Percentiles rank a stretch among this genome's conserved stretches.
Evolutionary conservation across 2,113 vertebrate genomes (phyloP).

Genomic region (Macroglossus sobrinus): DNA sequence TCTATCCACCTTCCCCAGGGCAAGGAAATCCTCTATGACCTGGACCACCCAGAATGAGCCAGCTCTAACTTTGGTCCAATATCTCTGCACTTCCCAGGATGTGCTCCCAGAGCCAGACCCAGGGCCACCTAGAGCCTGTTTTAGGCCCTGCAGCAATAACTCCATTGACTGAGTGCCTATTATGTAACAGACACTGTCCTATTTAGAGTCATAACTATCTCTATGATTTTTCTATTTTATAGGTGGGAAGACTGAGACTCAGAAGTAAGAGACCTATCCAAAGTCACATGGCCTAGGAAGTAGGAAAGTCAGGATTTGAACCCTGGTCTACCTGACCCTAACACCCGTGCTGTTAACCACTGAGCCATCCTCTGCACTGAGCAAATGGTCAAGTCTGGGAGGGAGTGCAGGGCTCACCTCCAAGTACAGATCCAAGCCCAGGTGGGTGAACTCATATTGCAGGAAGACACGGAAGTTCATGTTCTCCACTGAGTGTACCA

Average conservation of each 20-base stretch:
- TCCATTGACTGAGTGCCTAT: accelerated
- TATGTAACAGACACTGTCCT: neutral
- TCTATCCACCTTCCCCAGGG: neutral
- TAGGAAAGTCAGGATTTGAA: slow-evolving; percentile 26
- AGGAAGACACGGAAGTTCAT: slow-evolving; percentile 98
- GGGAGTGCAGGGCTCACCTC: slow-evolving; percentile 81
- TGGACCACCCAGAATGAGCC: neutral
- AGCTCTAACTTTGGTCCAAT: neutral
- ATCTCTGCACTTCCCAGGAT: neutral
- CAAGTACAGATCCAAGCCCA: slow-evolving; percentile 92
- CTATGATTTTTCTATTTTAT: neutral
- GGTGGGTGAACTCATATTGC: slow-evolving; percentile 94
- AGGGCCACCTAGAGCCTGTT: neutral
- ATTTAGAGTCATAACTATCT: neutral
- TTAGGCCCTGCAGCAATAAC: neutral
- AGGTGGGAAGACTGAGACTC: neutral
- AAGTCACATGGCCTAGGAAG: neutral
- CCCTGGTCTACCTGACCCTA: neutral
- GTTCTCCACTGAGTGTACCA: slow-evolving; percentile 97
- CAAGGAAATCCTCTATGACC: neutral
- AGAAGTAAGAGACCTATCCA: neutral
- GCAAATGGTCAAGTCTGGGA: neutral
- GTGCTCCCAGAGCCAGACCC: neutral
- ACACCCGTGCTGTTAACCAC: neutral
- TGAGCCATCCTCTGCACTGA: neutral